phyloP scores from a whole-genome alignment of 1,140 invertebrate species.

The Bombus haemorrhoidalis region DNA sequence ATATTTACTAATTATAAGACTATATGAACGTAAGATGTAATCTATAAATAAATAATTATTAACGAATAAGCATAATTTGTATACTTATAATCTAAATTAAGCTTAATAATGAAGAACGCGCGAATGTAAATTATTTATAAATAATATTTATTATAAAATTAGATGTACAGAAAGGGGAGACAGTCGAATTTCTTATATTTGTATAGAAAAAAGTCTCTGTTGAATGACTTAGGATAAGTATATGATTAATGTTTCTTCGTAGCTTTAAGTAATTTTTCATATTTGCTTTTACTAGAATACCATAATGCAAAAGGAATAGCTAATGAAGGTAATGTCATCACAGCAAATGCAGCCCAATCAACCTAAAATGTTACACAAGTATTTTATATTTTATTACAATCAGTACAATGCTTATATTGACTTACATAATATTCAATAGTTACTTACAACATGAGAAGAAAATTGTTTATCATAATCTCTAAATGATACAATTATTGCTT shows the following conservation, averaged over 20 bases:
- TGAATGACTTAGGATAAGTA: conserved; percentile 53
- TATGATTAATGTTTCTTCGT: conserved; percentile 77
- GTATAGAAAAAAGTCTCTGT: conserved; percentile 31
- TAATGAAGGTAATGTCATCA: conserved; percentile 97
- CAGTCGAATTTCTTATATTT: conserved; percentile 73
- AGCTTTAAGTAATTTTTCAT: conserved; percentile 88
- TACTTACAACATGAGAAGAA: conserved; percentile 95
- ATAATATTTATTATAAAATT: conserved; percentile 80
- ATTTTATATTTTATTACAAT: conserved; percentile 38
- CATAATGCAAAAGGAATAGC: conserved; percentile 97
- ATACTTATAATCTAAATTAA: background rate
- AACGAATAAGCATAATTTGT: background rate
- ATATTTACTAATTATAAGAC: conserved; percentile 2
- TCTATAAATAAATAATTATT: conserved; percentile 5
- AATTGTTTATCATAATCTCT: conserved; percentile 99
- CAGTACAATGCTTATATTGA: background rate
- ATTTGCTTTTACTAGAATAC: conserved; percentile 97
- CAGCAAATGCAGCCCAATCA: conserved; percentile 97
- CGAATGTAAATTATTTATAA: conserved; percentile 68
- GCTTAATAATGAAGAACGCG: background rate
- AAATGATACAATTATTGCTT: conserved; percentile 97
- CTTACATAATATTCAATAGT: conserved; percentile 13
- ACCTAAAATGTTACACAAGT: conserved; percentile 82
- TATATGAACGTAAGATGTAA: background rate
- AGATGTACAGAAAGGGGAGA: conserved; percentile 66